Evolutionary conservation across 2,797 vertebrate species (phyloP).

Genomic region (Gymnodraco acuticeps): DNA sequence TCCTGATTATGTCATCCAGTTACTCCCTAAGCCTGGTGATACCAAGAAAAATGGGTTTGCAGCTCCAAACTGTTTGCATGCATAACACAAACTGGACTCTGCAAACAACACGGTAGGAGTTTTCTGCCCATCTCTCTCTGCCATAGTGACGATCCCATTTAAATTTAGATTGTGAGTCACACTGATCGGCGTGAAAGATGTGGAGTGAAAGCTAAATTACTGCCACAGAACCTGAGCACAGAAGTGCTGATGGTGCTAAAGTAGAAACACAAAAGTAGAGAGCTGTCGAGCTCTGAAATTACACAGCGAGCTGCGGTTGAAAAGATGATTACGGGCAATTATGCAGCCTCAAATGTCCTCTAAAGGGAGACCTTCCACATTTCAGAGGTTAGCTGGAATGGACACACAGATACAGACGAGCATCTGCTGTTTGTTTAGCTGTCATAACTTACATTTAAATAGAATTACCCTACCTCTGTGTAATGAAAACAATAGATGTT

Average conservation of each 20-base stretch:
- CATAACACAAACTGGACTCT: not conserved
- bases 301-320: constrained; percentile 67
- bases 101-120: not conserved
- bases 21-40: not conserved
- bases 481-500: not conserved
- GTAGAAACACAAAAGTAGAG: constrained; percentile 70
- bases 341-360: constrained; percentile 64
- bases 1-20: no score
- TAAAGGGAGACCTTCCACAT: constrained; percentile 60
- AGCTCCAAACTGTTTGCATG: not conserved
- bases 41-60: not conserved
- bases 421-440: constrained; percentile 35
- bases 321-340: constrained; percentile 80
- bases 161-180: constrained; percentile 67
- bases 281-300: constrained; percentile 76
- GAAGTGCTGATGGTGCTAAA: constrained; percentile 75
- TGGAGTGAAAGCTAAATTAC: constrained; percentile 74
- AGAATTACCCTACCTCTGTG: not conserved
- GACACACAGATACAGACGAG: constrained; percentile 38
- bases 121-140: constrained; percentile 37
- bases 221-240: constrained; percentile 62
- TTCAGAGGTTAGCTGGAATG: constrained; percentile 48
- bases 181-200: constrained; percentile 60
- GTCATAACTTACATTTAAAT: not conserved
- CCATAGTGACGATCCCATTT: constrained; percentile 39